Percentiles rank a stretch among this genome's conserved stretches.
These are phyloP conservation scores for Sebastiscus tertius DNA, from an alignment of 2,797 vertebrate genomes.

Conservation along the genomic window DNA sequence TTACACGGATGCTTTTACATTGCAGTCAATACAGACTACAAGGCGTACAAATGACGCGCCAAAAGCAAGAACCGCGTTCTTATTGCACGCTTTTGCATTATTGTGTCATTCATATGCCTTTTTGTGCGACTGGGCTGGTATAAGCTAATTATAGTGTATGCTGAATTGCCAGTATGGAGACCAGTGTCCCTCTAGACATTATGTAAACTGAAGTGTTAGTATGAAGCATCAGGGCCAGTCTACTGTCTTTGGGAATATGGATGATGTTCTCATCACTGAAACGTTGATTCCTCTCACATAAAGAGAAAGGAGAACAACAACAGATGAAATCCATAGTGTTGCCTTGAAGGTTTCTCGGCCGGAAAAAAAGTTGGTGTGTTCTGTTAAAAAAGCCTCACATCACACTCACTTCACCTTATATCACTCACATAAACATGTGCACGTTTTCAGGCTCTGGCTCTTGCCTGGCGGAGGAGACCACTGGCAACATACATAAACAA, in stretches of 20 bases:
- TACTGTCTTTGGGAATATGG: background rate
- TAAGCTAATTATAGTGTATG: background rate
- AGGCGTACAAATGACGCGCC: too few species aligned
- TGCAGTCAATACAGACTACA: too few species aligned
- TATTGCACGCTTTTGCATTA: too few species aligned
- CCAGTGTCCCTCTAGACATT: background rate
- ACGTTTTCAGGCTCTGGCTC: conserved; percentile 47
- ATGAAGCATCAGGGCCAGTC: background rate
- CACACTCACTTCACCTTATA: conserved; percentile 49
- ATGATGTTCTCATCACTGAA: background rate
- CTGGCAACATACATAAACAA: conserved; percentile 71
- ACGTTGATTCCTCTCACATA: background rate
- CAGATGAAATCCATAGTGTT: background rate
- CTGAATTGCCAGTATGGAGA: background rate
- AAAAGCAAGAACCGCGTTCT: too few species aligned
- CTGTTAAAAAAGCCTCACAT: conserved; percentile 24
- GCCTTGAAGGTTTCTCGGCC: background rate
- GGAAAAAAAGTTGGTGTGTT: background rate
- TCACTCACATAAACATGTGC: conserved; percentile 54
- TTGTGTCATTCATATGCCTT: too few species aligned
- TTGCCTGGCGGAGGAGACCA: conserved; percentile 46
- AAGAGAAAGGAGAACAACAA: background rate
- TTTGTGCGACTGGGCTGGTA: accelerated
- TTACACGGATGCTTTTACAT: too few species aligned
- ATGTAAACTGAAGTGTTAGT: background rate